These are phyloP conservation scores for Sepiola atlantica DNA, from an alignment of 2,888 invertebrate species.

Conservation along the genomic window DNA sequence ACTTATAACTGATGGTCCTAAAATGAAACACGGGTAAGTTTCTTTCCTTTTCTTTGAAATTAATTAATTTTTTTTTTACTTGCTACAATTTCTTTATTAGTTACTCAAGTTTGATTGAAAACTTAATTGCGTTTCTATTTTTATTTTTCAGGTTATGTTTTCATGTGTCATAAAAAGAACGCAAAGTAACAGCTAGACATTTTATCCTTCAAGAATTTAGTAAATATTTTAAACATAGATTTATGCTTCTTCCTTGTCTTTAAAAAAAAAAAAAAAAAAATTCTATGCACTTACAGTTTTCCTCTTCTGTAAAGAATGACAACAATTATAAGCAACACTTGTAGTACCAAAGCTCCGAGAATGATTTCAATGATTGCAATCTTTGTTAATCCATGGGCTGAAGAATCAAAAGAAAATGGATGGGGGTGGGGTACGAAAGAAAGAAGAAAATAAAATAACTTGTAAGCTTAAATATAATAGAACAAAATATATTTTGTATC, in stretches of 20 bases:
- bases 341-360: not conserved
- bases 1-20: not conserved
- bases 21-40: not conserved
- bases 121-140: not conserved
- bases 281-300: constrained; percentile 22
- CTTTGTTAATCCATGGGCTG: not conserved
- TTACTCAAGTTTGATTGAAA: not conserved
- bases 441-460: not conserved
- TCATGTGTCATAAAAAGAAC: not conserved
- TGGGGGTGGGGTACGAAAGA: not conserved
- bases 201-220: not conserved
- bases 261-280: not conserved
- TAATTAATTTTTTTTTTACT: too few relatives aligned
- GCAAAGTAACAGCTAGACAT: not conserved
- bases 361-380: not conserved
- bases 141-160: not conserved
- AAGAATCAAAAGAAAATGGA: not conserved
- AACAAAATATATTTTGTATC: not conserved
- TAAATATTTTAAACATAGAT: not conserved
- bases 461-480: not conserved
- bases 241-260: not conserved
- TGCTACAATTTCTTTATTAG: not conserved
- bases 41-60: too few relatives aligned
- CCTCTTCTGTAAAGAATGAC: constrained; percentile 36
- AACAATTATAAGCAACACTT: not conserved